Conservation (phyloP, 2,113 vertebrate species). For the Ceuthmochares aereus region DNA sequence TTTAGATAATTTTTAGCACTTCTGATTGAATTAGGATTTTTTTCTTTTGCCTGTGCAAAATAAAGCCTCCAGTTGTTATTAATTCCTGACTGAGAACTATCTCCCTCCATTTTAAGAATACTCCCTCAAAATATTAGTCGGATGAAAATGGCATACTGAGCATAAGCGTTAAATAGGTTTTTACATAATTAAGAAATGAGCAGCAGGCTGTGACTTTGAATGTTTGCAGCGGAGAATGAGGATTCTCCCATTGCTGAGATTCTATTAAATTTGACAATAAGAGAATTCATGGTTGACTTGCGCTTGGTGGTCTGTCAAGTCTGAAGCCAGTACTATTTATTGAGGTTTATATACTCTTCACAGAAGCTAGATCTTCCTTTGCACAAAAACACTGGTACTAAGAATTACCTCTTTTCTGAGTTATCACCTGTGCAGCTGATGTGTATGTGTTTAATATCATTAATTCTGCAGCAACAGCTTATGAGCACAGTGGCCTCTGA, state of each 20-base stretch:
- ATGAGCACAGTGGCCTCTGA: neutral
- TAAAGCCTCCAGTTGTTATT: neutral
- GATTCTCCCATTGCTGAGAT: constrained; percentile 27
- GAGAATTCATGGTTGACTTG: constrained; percentile 46
- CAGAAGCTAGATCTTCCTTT: neutral
- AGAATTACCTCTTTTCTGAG: neutral
- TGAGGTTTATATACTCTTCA: constrained; percentile 23
- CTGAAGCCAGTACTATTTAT: neutral
- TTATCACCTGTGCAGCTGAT: neutral
- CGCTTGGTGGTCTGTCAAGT: constrained; percentile 27
- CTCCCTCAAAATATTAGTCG: neutral
- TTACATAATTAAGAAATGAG: constrained; percentile 54
- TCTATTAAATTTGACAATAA: constrained; percentile 59
- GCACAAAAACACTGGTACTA: neutral
- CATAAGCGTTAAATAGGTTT: constrained; percentile 17
- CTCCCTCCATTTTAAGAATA: neutral
- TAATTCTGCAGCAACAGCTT: neutral
- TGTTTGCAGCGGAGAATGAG: constrained; percentile 16
- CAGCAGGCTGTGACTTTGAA: constrained; percentile 38
- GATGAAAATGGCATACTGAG: neutral
- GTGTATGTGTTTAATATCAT: neutral
- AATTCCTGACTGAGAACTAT: neutral
- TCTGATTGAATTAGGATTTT: neutral
- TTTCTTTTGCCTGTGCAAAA: neutral
- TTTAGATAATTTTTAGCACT: neutral